These are phyloP conservation scores for Morone chrysops DNA, from an alignment of 2,113 vertebrate genomes.

Conservation along the genomic window DNA sequence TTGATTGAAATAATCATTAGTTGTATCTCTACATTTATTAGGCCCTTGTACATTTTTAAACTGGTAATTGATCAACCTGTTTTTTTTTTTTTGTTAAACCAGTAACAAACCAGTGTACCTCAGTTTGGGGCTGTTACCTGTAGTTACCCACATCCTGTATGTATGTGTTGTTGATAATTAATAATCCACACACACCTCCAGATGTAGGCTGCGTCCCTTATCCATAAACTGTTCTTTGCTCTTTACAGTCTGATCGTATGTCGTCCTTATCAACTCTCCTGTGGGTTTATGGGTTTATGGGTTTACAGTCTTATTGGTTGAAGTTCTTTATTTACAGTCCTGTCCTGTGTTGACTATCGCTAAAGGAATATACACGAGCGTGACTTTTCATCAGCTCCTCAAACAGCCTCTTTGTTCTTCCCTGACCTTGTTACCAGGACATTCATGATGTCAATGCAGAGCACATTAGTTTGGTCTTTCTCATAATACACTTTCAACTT, in stretches of 20 bases:
- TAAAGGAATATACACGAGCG: neutral
- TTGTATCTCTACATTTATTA: no score
- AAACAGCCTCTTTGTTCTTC: slow-evolving; percentile 2
- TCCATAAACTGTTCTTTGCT: neutral
- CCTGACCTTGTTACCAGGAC: neutral
- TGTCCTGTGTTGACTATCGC: slow-evolving; percentile 5
- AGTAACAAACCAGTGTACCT: neutral
- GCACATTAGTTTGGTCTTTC: neutral
- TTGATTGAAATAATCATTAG: no score
- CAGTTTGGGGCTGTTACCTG: neutral
- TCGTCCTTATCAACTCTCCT: neutral
- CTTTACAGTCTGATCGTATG: neutral
- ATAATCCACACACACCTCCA: neutral
- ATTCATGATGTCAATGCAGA: neutral
- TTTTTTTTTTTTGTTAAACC: neutral
- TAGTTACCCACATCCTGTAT: neutral
- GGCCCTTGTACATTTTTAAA: neutral
- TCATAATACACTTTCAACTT: neutral
- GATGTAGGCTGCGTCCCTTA: neutral
- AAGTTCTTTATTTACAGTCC: slow-evolving; percentile 5
- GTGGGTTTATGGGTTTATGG: neutral
- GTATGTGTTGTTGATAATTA: neutral
- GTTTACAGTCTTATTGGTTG: neutral
- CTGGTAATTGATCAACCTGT: neutral
- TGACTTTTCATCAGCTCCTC: neutral